A percentile compares a stretch with the other conserved stretches of the same genome.
phyloP scores from a whole-genome alignment of 2,113 vertebrate genomes.

The Microtus oregoni region DNA sequence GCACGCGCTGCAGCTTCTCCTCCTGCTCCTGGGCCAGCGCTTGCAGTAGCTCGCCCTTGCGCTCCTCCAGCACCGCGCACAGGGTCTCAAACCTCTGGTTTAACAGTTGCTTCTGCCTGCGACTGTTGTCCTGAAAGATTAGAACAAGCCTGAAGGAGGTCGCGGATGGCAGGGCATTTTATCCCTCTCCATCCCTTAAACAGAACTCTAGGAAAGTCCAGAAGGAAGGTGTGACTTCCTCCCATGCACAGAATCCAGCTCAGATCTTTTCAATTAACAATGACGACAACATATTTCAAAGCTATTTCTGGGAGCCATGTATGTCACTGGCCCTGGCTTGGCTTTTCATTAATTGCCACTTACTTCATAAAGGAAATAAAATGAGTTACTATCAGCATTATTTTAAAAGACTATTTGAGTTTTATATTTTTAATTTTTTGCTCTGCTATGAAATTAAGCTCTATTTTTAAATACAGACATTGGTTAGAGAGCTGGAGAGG shows the following conservation, averaged over 20 bases:
- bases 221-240: background rate
- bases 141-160: background rate
- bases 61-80: conserved; percentile 91
- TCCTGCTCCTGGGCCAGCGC: conserved; percentile 90
- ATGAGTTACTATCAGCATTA: background rate
- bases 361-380: conserved; percentile 40
- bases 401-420: background rate
- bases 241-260: background rate
- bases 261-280: background rate
- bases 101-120: conserved; percentile 90
- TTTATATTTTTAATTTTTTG: background rate
- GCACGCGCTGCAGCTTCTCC: conserved; percentile 88
- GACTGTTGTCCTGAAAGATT: conserved; percentile 89
- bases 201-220: background rate
- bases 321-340: background rate
- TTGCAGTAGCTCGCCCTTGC: conserved; percentile 92
- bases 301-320: background rate
- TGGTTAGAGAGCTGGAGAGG: background rate
- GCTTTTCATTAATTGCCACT: background rate
- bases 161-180: background rate
- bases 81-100: conserved; percentile 88
- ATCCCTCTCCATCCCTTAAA: background rate
- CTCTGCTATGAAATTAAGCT: background rate
- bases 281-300: background rate
- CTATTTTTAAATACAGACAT: background rate